These are phyloP conservation scores for Triplophysa dalaica DNA, from an alignment of 2,113 vertebrate species.

Conservation along the genomic window DNA sequence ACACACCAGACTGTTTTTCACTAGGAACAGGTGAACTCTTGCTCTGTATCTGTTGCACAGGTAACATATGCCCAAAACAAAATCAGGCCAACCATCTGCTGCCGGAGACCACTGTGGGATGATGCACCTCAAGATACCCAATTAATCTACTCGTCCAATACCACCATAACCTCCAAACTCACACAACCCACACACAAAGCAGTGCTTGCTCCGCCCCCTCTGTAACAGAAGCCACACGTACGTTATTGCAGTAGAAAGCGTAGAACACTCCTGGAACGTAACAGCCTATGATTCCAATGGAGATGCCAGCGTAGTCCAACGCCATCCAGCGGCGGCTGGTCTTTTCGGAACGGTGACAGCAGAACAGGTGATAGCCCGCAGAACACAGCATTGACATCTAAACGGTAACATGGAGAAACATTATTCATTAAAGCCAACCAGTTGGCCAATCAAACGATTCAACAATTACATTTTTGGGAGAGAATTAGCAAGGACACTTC, in stretches of 20 bases:
- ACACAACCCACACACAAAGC: not conserved
- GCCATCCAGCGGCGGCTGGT: slow-evolving; percentile 95
- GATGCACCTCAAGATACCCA: slow-evolving; percentile 50
- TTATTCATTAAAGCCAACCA: too few species aligned
- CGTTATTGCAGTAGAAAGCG: slow-evolving; percentile 93
- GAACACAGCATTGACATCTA: slow-evolving; percentile 96
- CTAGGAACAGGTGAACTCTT: slow-evolving; percentile 40
- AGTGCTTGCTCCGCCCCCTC: slow-evolving; percentile 9
- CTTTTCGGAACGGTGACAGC: slow-evolving; percentile 93
- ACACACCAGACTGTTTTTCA: slow-evolving; percentile 20
- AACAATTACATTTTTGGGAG: slow-evolving; percentile 4
- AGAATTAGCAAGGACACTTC: slow-evolving; percentile 28
- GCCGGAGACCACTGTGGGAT: slow-evolving; percentile 48
- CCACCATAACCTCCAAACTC: slow-evolving; percentile 26
- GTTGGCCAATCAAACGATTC: not conserved
- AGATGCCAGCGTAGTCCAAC: slow-evolving; percentile 89
- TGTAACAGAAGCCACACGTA: slow-evolving; percentile 69
- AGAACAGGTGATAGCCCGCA: slow-evolving; percentile 91
- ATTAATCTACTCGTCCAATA: slow-evolving; percentile 52
- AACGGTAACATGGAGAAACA: not conserved
- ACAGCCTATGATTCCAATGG: slow-evolving; percentile 92
- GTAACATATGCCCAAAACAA: slow-evolving; percentile 56
- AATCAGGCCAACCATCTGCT: slow-evolving; percentile 59
- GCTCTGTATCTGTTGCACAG: slow-evolving; percentile 47
- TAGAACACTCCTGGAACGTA: slow-evolving; percentile 95